These are phyloP conservation scores for Tinea trinotella DNA, from an alignment of 2,888 invertebrate genomes.

Conservation along the genomic window DNA sequence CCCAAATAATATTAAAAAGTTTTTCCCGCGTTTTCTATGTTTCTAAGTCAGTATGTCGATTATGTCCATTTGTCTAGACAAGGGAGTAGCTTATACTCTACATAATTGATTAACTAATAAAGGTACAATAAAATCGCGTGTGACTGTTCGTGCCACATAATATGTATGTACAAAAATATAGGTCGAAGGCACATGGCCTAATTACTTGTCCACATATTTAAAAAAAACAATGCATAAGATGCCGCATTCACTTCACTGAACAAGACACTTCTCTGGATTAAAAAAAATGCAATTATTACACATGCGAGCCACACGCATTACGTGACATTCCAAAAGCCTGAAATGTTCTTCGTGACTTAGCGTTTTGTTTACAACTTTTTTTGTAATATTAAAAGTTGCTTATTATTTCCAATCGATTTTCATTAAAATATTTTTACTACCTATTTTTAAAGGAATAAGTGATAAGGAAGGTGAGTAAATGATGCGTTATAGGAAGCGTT, in stretches of 20 bases:
- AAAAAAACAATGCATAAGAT: background rate
- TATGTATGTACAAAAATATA: conserved; percentile 8
- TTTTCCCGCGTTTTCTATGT: background rate
- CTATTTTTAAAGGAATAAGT: conserved; percentile 3
- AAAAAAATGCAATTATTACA: background rate
- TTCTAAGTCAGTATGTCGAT: background rate
- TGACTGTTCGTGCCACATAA: conserved; percentile 16
- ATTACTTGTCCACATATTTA: conserved; percentile 17
- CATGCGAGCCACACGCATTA: too few species aligned
- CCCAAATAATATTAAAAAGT: too few species aligned
- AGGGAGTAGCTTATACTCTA: conserved; percentile 23
- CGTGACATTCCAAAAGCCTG: conserved; percentile 3
- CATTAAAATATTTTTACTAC: background rate
- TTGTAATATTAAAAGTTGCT: background rate
- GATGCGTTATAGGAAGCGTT: background rate
- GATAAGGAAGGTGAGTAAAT: conserved; percentile 24
- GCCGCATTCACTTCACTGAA: conserved; percentile 19
- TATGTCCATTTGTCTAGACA: background rate
- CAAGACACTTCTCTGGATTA: background rate
- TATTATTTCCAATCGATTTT: background rate
- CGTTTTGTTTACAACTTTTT: conserved; percentile 35
- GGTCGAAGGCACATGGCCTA: conserved; percentile 28
- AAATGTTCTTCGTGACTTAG: conserved; percentile 25
- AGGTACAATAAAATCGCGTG: conserved; percentile 29
- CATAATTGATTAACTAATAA: conserved; percentile 48